Evolutionary conservation across 2,797 vertebrate species (phyloP).

Genomic region (Danio choprae): DNA sequence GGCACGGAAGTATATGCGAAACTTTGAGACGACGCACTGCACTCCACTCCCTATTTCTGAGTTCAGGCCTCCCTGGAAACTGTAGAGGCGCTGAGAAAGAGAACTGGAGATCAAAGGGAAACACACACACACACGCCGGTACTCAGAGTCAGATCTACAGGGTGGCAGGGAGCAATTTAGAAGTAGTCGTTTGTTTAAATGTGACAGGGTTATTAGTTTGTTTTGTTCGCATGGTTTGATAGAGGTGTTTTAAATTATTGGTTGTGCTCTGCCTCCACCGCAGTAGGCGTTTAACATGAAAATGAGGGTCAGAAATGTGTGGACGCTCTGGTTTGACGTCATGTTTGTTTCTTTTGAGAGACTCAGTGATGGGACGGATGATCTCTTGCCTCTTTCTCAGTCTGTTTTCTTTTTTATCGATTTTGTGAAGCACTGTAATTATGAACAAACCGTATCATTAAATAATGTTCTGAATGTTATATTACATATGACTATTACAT

Average conservation of each 20-base stretch:
- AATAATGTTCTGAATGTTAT: conserved; percentile 68
- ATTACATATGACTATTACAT: conserved; percentile 74
- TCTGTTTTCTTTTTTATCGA: conserved; percentile 35
- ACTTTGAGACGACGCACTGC: conserved; percentile 92
- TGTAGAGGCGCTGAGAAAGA: conserved; percentile 66
- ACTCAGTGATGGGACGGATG: conserved; percentile 27
- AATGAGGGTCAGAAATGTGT: not conserved
- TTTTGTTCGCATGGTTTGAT: conserved; percentile 42
- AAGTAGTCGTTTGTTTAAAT: not conserved
- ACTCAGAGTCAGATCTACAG: conserved; percentile 38
- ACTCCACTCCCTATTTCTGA: conserved; percentile 86
- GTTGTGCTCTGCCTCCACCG: not conserved
- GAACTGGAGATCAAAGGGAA: conserved; percentile 47
- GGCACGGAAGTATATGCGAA: conserved; percentile 89
- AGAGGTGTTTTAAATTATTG: conserved; percentile 8
- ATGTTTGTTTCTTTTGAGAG: conserved; percentile 10
- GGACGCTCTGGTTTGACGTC: conserved; percentile 16
- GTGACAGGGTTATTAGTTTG: conserved; percentile 4
- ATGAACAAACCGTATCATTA: conserved; percentile 66
- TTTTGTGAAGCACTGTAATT: conserved; percentile 60
- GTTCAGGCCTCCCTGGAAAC: conserved; percentile 86
- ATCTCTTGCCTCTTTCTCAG: conserved; percentile 18
- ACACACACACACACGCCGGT: conserved; percentile 11
- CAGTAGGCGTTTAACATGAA: not conserved
- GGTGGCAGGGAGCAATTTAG: conserved; percentile 48